A percentile compares a stretch with the other conserved stretches of the same genome.
Conservation (phyloP, 2,888 invertebrate species). For the Cantharis rufa region DNA sequence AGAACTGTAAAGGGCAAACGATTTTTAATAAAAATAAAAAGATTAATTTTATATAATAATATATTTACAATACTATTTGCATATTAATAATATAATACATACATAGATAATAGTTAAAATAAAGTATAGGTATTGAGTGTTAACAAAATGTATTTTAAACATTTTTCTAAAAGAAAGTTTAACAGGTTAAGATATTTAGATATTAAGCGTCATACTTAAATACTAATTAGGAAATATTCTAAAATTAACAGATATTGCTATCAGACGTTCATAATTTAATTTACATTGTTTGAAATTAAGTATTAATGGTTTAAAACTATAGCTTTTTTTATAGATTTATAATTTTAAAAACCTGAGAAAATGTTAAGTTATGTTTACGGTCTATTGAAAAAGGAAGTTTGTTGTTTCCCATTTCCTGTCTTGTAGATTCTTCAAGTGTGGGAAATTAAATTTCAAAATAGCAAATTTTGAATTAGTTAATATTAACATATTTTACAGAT, state of each 20-base stretch:
- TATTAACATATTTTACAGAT: neutral
- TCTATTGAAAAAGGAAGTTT: conserved; percentile 26
- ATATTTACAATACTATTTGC: too few species aligned
- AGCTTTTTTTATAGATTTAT: neutral
- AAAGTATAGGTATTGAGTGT: too few species aligned
- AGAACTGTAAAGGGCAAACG: neutral
- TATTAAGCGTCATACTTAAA: too few species aligned
- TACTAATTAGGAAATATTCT: too few species aligned
- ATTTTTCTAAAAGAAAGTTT: too few species aligned
- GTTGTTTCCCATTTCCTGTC: conserved; percentile 22
- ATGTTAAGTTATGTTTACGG: conserved; percentile 12
- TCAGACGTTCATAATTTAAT: neutral
- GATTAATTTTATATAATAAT: too few species aligned
- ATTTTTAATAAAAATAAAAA: neutral
- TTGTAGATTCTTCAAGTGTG: conserved; percentile 10
- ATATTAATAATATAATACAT: too few species aligned
- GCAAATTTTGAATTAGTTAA: neutral
- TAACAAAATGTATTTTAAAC: too few species aligned
- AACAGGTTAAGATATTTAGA: too few species aligned
- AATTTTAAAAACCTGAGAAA: conserved; percentile 2
- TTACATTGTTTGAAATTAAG: neutral
- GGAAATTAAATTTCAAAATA: conserved; percentile 17
- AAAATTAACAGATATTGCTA: neutral
- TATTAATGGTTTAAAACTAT: neutral
- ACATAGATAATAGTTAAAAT: too few species aligned